These are phyloP conservation scores for Neotoxoptera formosana DNA, from an alignment of 1,140 invertebrate genomes.

Conservation along the genomic window DNA sequence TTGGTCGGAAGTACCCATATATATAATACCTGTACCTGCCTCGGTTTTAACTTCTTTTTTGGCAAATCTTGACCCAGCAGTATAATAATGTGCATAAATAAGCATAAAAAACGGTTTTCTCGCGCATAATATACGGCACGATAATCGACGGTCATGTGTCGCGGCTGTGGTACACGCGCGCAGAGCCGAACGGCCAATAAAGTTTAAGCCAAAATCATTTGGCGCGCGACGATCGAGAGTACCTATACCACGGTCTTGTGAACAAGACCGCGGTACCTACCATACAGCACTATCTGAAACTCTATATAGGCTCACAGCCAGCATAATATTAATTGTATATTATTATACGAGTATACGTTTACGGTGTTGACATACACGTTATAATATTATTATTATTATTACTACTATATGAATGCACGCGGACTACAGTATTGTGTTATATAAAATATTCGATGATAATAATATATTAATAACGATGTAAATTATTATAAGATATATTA, in stretches of 20 bases:
- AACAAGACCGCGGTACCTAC: too few species aligned
- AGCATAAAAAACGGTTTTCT: background rate
- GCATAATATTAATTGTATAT: too few species aligned
- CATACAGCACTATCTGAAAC: too few species aligned
- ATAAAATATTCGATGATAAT: background rate
- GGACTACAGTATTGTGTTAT: background rate
- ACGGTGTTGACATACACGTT: background rate
- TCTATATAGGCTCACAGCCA: background rate
- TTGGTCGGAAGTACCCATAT: background rate
- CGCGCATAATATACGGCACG: background rate
- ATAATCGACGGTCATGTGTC: background rate
- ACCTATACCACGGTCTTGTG: too few species aligned
- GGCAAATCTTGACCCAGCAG: background rate
- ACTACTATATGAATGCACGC: background rate
- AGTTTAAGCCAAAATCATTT: background rate
- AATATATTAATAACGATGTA: background rate
- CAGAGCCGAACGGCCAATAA: background rate
- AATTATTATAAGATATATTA: background rate
- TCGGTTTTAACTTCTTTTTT: background rate
- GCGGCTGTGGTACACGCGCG: too few species aligned
- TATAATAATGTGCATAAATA: background rate
- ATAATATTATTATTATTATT: background rate
- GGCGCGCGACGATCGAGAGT: background rate
- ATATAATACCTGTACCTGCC: background rate
- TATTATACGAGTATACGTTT: constrained; percentile 39